These are phyloP conservation scores for Mayetiola destructor DNA, from an alignment of 2,888 invertebrate species.

Conservation along the genomic window DNA sequence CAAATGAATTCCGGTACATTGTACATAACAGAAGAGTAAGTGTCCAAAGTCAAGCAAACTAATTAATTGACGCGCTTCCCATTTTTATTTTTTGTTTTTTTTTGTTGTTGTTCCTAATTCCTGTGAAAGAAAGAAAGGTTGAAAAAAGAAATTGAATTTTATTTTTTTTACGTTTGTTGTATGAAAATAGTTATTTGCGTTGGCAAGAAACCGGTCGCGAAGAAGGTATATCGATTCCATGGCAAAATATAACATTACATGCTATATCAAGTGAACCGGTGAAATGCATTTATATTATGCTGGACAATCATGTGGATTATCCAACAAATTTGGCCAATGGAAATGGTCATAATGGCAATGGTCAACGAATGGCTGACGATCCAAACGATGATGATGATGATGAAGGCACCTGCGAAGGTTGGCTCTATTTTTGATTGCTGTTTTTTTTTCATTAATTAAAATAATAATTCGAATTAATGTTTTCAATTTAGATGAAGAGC, in stretches of 20 bases:
- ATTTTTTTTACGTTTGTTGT: background rate
- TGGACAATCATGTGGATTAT: slow-evolving; percentile 25
- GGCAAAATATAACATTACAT: slow-evolving; percentile 33
- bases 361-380: slow-evolving; percentile 14
- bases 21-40: slow-evolving; percentile 32
- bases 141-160: background rate
- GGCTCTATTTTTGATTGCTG: background rate
- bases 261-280: slow-evolving; percentile 29
- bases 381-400: slow-evolving; percentile 11
- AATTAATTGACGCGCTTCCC: background rate
- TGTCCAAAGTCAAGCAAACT: slow-evolving; percentile 11
- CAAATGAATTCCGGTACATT: slow-evolving; percentile 28
- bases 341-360: slow-evolving; percentile 15
- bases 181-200: slow-evolving; percentile 26
- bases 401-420: slow-evolving; percentile 16
- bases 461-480: background rate
- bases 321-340: slow-evolving; percentile 26
- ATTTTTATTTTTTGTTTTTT: background rate
- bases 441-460: background rate
- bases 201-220: slow-evolving; percentile 29
- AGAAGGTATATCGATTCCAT: slow-evolving; percentile 31
- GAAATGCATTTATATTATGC: slow-evolving; percentile 22
- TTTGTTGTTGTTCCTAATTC: background rate
- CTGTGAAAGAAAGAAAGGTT: too few species aligned
- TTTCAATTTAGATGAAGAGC: slow-evolving; percentile 27